Evolutionary conservation across 2,888 invertebrate species (phyloP).

Genomic region (Ernsta delagoae): DNA sequence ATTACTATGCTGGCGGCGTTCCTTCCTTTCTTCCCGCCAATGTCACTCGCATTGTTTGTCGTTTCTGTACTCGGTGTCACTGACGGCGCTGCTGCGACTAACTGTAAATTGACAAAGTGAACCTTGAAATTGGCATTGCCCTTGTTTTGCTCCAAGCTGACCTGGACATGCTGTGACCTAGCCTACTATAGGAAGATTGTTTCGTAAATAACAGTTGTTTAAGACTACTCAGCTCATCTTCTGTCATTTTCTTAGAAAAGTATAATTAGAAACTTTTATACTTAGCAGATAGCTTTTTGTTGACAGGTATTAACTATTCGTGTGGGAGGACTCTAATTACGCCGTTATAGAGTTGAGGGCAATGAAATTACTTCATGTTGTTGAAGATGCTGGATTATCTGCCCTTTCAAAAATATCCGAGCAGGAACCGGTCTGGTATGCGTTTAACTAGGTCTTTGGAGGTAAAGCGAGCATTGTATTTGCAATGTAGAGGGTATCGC

Average conservation of each 20-base stretch:
- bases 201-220: constrained; percentile 24
- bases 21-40: constrained; percentile 82
- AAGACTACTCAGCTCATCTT: no score
- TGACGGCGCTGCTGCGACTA: constrained; percentile 60
- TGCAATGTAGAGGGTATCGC: constrained; percentile 52
- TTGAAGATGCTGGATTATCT: constrained; percentile 48
- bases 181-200: constrained; percentile 51
- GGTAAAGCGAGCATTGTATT: constrained; percentile 50
- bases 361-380: constrained; percentile 47
- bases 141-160: constrained; percentile 66
- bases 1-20: constrained; percentile 75
- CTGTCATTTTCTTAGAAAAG: not conserved
- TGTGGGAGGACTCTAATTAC: constrained; percentile 21
- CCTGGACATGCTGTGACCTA: constrained; percentile 57
- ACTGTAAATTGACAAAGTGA: constrained; percentile 76
- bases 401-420: constrained; percentile 66
- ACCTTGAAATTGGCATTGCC: constrained; percentile 83
- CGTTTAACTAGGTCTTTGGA: constrained; percentile 44
- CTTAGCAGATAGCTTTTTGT: constrained; percentile 4
- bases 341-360: constrained; percentile 19
- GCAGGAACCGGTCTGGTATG: constrained; percentile 62
- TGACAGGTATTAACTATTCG: constrained; percentile 3
- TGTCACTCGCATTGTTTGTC: constrained; percentile 77
- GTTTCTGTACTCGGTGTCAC: constrained; percentile 55
- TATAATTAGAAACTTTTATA: not conserved